Evolutionary conservation across 1,140 invertebrate species (phyloP).

Genomic region (Pogonomyrmex californicus): DNA sequence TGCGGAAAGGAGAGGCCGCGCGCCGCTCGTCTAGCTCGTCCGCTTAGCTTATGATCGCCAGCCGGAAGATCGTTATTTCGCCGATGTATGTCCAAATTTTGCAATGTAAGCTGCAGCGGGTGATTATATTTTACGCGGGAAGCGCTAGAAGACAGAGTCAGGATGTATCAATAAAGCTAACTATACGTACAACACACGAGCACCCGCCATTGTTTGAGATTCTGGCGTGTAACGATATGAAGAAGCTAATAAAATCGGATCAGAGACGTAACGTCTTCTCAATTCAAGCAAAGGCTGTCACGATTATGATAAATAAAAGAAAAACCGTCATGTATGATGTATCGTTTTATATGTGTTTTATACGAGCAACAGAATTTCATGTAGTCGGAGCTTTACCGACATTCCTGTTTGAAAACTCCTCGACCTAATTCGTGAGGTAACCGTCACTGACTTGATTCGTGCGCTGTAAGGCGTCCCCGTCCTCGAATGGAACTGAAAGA

Average conservation of each 20-base stretch:
- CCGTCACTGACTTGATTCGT: slow-evolving; percentile 3
- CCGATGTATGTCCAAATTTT: slow-evolving; percentile 14
- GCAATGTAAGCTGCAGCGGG: neutral
- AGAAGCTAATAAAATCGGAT: neutral
- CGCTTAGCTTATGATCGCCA: neutral
- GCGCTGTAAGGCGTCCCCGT: neutral
- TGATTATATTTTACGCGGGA: slow-evolving; percentile 1
- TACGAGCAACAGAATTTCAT: slow-evolving; percentile 12
- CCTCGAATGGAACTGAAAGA: slow-evolving; percentile 20
- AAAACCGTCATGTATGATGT: neutral
- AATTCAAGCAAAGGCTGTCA: neutral
- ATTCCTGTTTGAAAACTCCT: slow-evolving; percentile 16
- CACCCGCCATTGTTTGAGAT: neutral
- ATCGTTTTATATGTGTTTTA: neutral
- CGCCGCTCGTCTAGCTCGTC: slow-evolving; percentile 10
- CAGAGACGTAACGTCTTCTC: neutral
- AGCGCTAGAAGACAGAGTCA: slow-evolving; percentile 4
- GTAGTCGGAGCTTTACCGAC: neutral
- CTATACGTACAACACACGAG: neutral
- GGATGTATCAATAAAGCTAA: slow-evolving; percentile 13
- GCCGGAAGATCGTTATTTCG: slow-evolving; percentile 9
- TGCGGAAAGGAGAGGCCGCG: slow-evolving; percentile 37
- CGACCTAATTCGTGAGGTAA: slow-evolving; percentile 9
- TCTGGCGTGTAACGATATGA: neutral
- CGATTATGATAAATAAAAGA: neutral